Percentiles rank a stretch among this genome's conserved stretches.
phyloP scores from a whole-genome alignment of 1,140 invertebrate genomes.

The Maconellicoccus hirsutus region DNA sequence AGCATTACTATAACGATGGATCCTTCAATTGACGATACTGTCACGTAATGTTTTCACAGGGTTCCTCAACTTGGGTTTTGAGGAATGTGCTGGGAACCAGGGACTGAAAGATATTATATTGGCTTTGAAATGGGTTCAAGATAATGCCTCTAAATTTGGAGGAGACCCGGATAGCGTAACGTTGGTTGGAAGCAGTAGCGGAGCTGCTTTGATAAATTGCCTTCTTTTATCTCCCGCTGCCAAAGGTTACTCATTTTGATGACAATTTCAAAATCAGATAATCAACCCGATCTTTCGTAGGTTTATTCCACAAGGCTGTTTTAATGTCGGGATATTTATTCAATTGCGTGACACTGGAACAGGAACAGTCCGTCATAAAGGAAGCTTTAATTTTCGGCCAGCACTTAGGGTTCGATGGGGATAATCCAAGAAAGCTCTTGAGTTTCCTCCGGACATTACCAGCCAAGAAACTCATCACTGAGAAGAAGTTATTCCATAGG shows the following conservation, averaged over 20 bases:
- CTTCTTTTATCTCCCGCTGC: conserved; percentile 34
- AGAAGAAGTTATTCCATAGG: not conserved
- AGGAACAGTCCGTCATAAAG: not conserved
- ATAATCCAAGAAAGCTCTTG: not conserved
- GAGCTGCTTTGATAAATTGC: conserved; percentile 29
- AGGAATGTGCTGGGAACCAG: conserved; percentile 31
- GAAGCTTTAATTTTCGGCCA: not conserved
- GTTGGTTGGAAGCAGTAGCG: conserved; percentile 38
- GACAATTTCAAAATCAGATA: not conserved
- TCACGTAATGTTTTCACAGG: too few species aligned
- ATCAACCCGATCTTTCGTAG: not conserved
- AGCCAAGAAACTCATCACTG: not conserved
- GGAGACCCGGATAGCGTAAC: conserved; percentile 38
- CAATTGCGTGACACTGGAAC: not conserved
- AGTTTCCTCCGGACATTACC: not conserved
- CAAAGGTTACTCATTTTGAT: conserved; percentile 23
- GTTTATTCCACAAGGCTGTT: not conserved
- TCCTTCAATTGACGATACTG: too few species aligned
- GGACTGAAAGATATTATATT: conserved; percentile 37
- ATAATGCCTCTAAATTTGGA: conserved; percentile 38
- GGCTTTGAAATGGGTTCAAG: conserved; percentile 37
- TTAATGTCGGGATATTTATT: not conserved
- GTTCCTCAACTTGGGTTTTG: conserved; percentile 7
- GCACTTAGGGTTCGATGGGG: not conserved
- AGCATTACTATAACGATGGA: too few species aligned